Evolutionary conservation across 2,888 invertebrate genomes (phyloP).

Genomic region (Caenorhabditis sp.): DNA sequence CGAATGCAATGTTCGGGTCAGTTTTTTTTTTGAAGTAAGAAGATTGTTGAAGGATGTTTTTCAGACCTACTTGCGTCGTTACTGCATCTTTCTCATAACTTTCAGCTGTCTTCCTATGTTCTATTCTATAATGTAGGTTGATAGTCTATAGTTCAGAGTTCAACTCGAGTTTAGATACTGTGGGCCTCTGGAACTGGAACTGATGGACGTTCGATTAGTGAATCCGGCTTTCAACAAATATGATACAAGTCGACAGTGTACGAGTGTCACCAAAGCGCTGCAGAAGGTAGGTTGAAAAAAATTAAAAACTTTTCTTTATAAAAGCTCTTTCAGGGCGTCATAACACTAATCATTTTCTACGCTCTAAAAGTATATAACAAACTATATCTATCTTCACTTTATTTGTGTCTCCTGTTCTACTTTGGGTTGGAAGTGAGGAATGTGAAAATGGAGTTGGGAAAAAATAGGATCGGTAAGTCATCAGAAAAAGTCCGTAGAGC

Average conservation of each 20-base stretch:
- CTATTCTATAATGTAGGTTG: not conserved
- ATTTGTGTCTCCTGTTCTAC: not conserved
- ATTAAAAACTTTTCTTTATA: not conserved
- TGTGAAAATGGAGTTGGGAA: not conserved
- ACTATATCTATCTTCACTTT: not conserved
- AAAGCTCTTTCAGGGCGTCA: not conserved
- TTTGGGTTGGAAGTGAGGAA: slow-evolving; percentile 1
- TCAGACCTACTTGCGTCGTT: not conserved
- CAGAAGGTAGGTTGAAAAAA: not conserved
- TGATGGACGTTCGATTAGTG: not conserved
- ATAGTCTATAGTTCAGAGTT: not conserved
- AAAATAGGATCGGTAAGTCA: not conserved
- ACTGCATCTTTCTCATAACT: not conserved
- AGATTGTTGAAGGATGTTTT: not conserved
- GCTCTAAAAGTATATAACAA: not conserved
- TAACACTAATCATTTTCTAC: not conserved
- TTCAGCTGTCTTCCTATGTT: not conserved
- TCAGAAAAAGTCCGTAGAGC: not conserved
- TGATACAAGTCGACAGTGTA: not conserved
- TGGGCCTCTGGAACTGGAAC: not conserved
- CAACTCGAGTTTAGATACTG: not conserved
- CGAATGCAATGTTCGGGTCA: not conserved
- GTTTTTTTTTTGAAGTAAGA: not conserved
- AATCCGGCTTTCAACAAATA: slow-evolving; percentile 5
- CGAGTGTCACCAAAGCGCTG: not conserved